A percentile compares a stretch with the other conserved stretches of the same genome.
Conservation (phyloP, 2,113 vertebrate genomes). For the Scophthalmus maximus region DNA sequence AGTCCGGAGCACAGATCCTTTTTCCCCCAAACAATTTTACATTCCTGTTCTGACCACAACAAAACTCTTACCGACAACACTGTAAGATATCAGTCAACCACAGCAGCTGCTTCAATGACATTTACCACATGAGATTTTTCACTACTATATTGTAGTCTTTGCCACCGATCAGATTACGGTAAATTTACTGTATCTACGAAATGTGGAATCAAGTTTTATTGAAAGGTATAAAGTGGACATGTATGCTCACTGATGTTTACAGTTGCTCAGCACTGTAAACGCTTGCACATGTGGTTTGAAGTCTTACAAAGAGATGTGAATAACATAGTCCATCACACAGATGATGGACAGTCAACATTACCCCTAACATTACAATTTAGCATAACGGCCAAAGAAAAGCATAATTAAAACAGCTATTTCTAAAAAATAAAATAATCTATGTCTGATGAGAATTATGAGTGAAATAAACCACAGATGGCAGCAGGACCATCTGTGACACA, state of each 20-base stretch:
- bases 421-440: background rate
- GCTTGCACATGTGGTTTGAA: background rate
- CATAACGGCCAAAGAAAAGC: background rate
- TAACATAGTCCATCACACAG: background rate
- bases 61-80: slow-evolving; percentile 9
- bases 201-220: too few relatives aligned
- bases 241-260: background rate
- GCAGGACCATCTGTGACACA: slow-evolving; percentile 55
- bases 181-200: too few relatives aligned
- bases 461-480: slow-evolving; percentile 4
- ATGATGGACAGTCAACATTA: background rate
- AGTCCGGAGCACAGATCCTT: background rate
- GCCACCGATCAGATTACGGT: background rate
- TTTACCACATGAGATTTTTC: background rate
- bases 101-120: slow-evolving; percentile 1
- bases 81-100: slow-evolving; percentile 12
- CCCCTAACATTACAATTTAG: slow-evolving; percentile 3
- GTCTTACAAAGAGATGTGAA: background rate
- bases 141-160: background rate
- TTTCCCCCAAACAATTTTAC: background rate
- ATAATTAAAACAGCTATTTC: slow-evolving; percentile 1
- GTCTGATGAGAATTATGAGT: slow-evolving; percentile 8
- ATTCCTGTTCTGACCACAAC: slow-evolving; percentile 17
- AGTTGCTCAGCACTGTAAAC: background rate
- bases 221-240: too few relatives aligned